These are phyloP conservation scores for Oikopleura dioica DNA, from an alignment of 23 tunicate species.

Conservation along the genomic window DNA sequence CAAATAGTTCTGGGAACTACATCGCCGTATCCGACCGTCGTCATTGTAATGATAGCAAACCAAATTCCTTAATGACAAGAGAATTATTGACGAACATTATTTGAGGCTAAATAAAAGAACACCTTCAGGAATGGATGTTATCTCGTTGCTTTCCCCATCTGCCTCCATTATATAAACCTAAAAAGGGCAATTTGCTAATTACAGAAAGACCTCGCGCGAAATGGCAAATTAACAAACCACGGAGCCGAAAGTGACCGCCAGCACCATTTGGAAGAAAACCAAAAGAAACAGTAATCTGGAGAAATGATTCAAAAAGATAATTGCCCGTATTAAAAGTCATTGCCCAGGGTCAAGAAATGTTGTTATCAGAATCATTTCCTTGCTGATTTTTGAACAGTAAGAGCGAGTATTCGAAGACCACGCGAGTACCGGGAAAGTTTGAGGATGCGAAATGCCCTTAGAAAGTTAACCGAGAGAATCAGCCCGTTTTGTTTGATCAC, in stretches of 20 bases:
- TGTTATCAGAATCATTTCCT: not conserved
- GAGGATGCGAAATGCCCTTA: constrained; percentile 82
- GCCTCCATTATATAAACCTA: too few species aligned
- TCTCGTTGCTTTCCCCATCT: not conserved
- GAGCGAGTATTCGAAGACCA: constrained; percentile 72
- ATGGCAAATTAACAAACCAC: not conserved
- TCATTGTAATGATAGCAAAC: constrained; percentile 11
- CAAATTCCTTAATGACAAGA: too few species aligned
- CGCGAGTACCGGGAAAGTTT: constrained; percentile 90
- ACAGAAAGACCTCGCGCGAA: too few species aligned
- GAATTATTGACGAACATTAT: too few species aligned
- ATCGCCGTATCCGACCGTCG: constrained; percentile 10
- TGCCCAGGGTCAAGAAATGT: too few species aligned
- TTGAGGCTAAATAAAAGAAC: too few species aligned
- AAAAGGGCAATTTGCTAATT: too few species aligned
- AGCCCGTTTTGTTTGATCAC: too few species aligned
- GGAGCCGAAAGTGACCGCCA: constrained; percentile 2
- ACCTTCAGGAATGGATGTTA: not conserved
- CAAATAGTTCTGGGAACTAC: not conserved
- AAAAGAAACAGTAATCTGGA: not conserved
- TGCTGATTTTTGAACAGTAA: constrained; percentile 19
- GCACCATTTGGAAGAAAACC: constrained; percentile 2
- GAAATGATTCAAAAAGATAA: too few species aligned
- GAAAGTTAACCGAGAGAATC: too few species aligned
- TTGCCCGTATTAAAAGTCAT: too few species aligned